Evolutionary conservation across 2,888 invertebrate species (phyloP).

Genomic region (Crioceris asparagi): DNA sequence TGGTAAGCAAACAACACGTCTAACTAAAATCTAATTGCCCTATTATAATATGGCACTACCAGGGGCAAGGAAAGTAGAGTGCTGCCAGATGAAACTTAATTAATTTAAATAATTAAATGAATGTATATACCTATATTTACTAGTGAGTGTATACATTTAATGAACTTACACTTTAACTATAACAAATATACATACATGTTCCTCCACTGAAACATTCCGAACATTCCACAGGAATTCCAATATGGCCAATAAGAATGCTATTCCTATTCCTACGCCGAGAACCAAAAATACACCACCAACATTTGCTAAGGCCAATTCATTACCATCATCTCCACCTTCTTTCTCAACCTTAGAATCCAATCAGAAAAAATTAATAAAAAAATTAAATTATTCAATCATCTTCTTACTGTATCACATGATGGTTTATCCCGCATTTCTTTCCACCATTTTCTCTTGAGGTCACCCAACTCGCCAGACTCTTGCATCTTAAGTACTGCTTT

Average conservation of each 20-base stretch:
- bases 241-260: conserved; percentile 64
- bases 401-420: conserved; percentile 24
- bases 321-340: conserved; percentile 16
- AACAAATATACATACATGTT: conserved; percentile 56
- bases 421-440: conserved; percentile 46
- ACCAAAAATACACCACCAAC: conserved; percentile 89
- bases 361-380: not conserved
- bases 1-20: too few species aligned
- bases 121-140: too few species aligned
- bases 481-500: conserved; percentile 81
- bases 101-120: too few species aligned
- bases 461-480: conserved; percentile 72
- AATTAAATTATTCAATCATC: not conserved
- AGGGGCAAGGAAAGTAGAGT: too few species aligned
- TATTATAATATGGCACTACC: too few species aligned
- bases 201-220: conserved; percentile 62
- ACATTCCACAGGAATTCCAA: conserved; percentile 80
- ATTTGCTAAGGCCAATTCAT: conserved; percentile 61
- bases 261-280: conserved; percentile 58
- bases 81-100: too few species aligned
- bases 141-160: too few species aligned
- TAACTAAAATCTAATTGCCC: too few species aligned
- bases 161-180: too few species aligned
- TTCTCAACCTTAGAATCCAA: not conserved
- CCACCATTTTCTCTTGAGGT: conserved; percentile 91